Conservation (phyloP, 2,888 invertebrate genomes). For the Scaptodrosophila latifasciaeformis region DNA sequence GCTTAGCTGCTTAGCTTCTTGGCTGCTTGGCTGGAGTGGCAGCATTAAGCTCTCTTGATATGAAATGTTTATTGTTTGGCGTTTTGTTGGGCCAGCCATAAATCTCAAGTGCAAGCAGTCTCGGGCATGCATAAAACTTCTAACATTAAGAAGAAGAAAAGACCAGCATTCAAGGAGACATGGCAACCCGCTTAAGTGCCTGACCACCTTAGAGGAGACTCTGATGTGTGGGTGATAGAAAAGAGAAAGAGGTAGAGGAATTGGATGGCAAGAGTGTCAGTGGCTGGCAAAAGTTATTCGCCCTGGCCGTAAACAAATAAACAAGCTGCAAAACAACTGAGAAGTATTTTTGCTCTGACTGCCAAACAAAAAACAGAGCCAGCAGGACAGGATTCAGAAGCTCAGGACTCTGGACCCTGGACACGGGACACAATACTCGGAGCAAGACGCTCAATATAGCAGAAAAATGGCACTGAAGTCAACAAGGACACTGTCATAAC, state of each 20-base stretch:
- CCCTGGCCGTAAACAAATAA: constrained; percentile 34
- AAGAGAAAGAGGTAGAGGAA: neutral
- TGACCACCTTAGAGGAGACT: constrained; percentile 1
- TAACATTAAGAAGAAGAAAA: constrained; percentile 35
- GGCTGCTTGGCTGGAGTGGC: constrained; percentile 1
- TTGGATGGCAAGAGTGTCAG: neutral
- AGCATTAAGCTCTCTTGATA: constrained; percentile 32
- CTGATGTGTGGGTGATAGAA: constrained; percentile 1
- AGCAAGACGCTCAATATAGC: constrained; percentile 1
- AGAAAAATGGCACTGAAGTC: constrained; percentile 47
- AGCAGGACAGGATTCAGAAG: constrained; percentile 1
- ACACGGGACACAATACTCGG: constrained; percentile 1
- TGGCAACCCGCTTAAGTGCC: constrained; percentile 23
- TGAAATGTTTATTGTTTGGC: constrained; percentile 43
- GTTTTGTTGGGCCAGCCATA: constrained; percentile 30
- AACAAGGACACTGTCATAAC: constrained; percentile 65
- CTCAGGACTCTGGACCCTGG: no score
- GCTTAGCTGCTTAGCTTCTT: neutral
- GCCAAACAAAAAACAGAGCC: constrained; percentile 36
- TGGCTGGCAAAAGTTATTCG: constrained; percentile 31
- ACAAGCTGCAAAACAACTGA: constrained; percentile 38
- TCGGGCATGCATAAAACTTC: constrained; percentile 50
- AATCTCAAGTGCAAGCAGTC: constrained; percentile 44
- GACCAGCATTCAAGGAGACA: constrained; percentile 8
- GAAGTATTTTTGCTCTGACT: constrained; percentile 30